phyloP scores from a whole-genome alignment of 2,113 vertebrate genomes.

The Beaufortia kweichowensis region DNA sequence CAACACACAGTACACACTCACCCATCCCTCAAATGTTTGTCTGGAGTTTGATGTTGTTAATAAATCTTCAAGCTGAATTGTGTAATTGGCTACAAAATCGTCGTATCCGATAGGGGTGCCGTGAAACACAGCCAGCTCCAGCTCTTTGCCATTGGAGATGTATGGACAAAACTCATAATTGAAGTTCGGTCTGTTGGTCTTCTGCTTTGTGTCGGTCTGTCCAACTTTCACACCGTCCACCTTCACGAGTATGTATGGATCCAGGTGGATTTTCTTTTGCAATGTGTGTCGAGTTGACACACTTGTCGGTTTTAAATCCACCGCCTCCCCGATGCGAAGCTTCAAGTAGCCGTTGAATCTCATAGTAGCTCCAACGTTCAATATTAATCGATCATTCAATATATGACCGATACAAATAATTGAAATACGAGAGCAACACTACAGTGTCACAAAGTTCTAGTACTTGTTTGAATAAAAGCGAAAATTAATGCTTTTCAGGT shows the following conservation, averaged over 20 bases:
- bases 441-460: background rate
- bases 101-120: slow-evolving; percentile 95
- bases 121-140: slow-evolving; percentile 93
- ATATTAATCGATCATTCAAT: background rate
- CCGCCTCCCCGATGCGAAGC: slow-evolving; percentile 89
- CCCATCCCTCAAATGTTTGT: slow-evolving; percentile 92
- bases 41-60: slow-evolving; percentile 78
- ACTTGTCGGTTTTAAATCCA: slow-evolving; percentile 89
- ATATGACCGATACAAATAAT: background rate
- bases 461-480: too few species aligned
- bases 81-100: slow-evolving; percentile 96
- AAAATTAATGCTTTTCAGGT: too few species aligned
- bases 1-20: slow-evolving; percentile 69
- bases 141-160: slow-evolving; percentile 80
- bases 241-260: slow-evolving; percentile 93
- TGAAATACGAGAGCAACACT: background rate
- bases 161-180: slow-evolving; percentile 90
- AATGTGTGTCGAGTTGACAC: slow-evolving; percentile 88
- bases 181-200: slow-evolving; percentile 89
- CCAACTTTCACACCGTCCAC: slow-evolving; percentile 91
- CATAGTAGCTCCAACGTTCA: slow-evolving; percentile 67
- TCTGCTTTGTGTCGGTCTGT: slow-evolving; percentile 90
- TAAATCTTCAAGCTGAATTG: slow-evolving; percentile 85
- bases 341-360: slow-evolving; percentile 94
- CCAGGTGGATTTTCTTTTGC: slow-evolving; percentile 81